Base-by-base conservation (phyloP, 2,888 invertebrate genomes). In the Pyrrhia umbra region DNA sequence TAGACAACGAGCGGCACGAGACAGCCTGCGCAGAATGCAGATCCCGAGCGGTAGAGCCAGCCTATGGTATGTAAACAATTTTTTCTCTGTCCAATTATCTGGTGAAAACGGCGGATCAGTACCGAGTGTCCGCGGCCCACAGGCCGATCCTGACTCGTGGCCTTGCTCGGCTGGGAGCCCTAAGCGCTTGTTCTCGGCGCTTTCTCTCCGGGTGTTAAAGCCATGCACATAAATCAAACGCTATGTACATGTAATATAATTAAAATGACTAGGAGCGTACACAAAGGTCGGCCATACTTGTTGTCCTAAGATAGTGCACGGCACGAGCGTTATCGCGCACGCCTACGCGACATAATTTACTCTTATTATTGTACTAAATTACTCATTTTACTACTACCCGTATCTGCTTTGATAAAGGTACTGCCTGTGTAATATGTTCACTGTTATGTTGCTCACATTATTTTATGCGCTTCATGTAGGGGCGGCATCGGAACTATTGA, bases 321-420 rank as follows among this genome's bases (percentile, higher is more conserved):
- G 55, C 23, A 15, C 73, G 45, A 54, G 50, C 47, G 74, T 65
- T 77, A 75, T 75, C 78, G 67, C 54, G 39, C 30, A 64, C 75
- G 68, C 78, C 78, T 70, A 75, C 70, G 54, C 77, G 57, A 62
- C 76, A 71, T 72, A 71, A 74, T 72, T 63, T 65, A 81, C 72
- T 68, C 77, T 70, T 70, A 71, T 66, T 72, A 68, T 65, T 61
- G 65, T 69, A 74, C 57, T 74, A 77, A 75, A 81, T 77, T 77
- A 77, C 71, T 72, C 71, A 76, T 70, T 69, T 68, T 74, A 79
- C 67, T 67, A 68, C 59, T 52, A 69, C 50, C 47, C 43, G 42
- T 76, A 71, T 70, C 69, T 64, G 54, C 27, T 34, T 42, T 45
- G 77, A 80, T 81, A 79, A 68, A 68, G 68, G 51, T 60, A 49